phyloP scores from a whole-genome alignment of 2,888 invertebrate species.

The Trichogramma evanescens region DNA sequence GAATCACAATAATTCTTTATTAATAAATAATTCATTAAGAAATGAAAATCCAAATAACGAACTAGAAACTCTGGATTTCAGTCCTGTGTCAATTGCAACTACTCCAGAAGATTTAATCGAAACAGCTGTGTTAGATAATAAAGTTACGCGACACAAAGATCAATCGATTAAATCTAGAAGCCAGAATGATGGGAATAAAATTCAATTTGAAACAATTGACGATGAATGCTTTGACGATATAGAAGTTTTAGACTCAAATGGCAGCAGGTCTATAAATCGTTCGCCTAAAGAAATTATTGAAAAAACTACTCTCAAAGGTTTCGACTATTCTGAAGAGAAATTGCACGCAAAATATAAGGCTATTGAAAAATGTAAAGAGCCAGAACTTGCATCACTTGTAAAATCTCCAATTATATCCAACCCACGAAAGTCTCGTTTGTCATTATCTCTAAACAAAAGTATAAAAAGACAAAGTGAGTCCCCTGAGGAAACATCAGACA shows the following conservation, averaged over 20 bases:
- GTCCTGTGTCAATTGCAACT: conserved; percentile 26
- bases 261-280: not conserved
- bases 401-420: not conserved
- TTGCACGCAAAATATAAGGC: not conserved
- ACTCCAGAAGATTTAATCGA: conserved; percentile 15
- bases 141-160: not conserved
- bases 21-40: not conserved
- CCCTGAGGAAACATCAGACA: not conserved
- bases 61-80: conserved; percentile 6
- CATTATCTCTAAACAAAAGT: conserved; percentile 1
- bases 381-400: not conserved
- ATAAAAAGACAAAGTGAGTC: not conserved
- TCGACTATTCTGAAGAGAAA: not conserved
- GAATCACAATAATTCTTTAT: too few relatives aligned
- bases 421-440: not conserved
- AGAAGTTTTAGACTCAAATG: conserved; percentile 3
- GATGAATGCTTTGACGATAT: conserved; percentile 5
- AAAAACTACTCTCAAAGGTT: not conserved
- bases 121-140: not conserved
- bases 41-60: not conserved
- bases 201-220: not conserved
- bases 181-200: not conserved
- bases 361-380: not conserved
- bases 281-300: too few relatives aligned
- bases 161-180: not conserved